Conservation (phyloP, 2,113 vertebrate genomes). For the Mystacornis crossleyi region DNA sequence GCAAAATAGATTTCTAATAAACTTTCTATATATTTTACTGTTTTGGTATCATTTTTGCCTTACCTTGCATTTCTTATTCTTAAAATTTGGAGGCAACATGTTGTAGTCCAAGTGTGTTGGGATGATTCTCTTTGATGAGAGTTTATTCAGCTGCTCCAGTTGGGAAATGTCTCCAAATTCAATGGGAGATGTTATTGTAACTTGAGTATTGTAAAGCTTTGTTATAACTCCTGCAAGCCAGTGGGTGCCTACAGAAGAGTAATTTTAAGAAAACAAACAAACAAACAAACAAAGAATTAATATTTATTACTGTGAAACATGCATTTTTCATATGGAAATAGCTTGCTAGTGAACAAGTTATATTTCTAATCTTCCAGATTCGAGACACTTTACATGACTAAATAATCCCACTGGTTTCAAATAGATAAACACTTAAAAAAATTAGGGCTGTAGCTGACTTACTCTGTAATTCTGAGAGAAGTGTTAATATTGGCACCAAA, state of each 20-base stretch:
- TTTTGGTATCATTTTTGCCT: neutral
- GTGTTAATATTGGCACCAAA: neutral
- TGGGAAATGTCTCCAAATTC: slow-evolving; percentile 75
- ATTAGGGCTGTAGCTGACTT: neutral
- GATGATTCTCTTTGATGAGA: slow-evolving; percentile 70
- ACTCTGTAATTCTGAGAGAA: neutral
- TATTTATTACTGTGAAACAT: neutral
- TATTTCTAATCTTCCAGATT: neutral
- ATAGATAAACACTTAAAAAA: neutral
- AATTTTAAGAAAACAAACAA: neutral
- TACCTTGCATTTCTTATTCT: slow-evolving; percentile 72
- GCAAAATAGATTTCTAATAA: neutral
- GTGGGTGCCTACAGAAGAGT: slow-evolving; percentile 70
- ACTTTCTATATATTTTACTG: neutral
- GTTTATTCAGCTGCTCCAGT: slow-evolving; percentile 66
- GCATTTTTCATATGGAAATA: neutral
- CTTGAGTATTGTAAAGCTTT: slow-evolving; percentile 54
- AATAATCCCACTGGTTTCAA: neutral
- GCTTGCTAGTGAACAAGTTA: neutral
- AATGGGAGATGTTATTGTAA: slow-evolving; percentile 72
- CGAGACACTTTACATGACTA: neutral
- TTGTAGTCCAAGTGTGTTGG: slow-evolving; percentile 74
- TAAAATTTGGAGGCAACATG: slow-evolving; percentile 71
- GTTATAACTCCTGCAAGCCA: slow-evolving; percentile 77
- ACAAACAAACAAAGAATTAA: neutral